phyloP scores from a whole-genome alignment of 2,888 invertebrate species.

The Phoenoteleia sp. region DNA sequence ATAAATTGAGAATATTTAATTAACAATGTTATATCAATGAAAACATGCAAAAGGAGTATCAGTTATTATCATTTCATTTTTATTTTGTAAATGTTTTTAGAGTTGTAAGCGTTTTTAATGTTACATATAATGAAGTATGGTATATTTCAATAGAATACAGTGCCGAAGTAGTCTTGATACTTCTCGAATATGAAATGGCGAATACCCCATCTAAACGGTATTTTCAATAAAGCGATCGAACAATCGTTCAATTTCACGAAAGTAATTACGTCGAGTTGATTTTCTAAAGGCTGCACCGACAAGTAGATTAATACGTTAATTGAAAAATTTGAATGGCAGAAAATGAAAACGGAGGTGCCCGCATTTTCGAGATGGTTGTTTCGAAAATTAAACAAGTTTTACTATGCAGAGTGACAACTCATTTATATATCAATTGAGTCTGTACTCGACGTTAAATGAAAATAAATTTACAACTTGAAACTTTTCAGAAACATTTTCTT shows the following conservation, averaged over 20 bases:
- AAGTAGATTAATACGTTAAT: conserved; percentile 75
- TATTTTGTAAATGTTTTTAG: too few species aligned
- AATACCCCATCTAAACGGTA: conserved; percentile 59
- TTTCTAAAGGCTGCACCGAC: conserved; percentile 72
- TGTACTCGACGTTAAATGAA: conserved; percentile 40
- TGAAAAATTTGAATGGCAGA: conserved; percentile 73
- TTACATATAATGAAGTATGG: neutral
- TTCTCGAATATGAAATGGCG: conserved; percentile 72
- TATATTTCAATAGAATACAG: conserved; percentile 45
- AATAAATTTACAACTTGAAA: conserved; percentile 38
- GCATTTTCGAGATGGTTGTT: conserved; percentile 65
- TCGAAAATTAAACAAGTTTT: conserved; percentile 70
- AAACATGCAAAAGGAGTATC: too few species aligned
- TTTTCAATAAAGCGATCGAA: conserved; percentile 71
- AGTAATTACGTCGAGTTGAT: conserved; percentile 74
- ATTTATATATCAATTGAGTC: conserved; percentile 64
- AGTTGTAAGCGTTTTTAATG: too few species aligned
- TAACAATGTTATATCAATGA: too few species aligned
- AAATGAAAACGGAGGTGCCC: conserved; percentile 66
- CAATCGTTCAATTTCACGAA: conserved; percentile 74
- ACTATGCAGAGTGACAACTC: conserved; percentile 65
- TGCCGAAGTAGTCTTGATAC: conserved; percentile 65
- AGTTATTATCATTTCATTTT: too few species aligned
- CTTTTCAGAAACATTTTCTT: conserved; percentile 15
- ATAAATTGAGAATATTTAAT: too few species aligned